These are phyloP conservation scores for Dasyprocta punctata DNA, from an alignment of 2,113 vertebrate species.

Conservation along the genomic window DNA sequence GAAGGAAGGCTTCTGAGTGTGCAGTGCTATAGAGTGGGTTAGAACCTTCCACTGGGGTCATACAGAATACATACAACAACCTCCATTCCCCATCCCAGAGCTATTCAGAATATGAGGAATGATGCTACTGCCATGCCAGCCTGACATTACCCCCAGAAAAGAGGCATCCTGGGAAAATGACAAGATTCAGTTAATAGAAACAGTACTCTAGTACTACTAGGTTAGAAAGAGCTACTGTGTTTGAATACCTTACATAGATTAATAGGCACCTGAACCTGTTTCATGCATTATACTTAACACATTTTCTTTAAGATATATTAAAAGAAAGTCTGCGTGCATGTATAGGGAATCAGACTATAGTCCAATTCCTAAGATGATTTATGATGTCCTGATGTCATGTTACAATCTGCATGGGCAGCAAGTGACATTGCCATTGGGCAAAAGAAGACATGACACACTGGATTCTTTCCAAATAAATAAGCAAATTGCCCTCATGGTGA, in stretches of 20 bases:
- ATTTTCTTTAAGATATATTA: neutral
- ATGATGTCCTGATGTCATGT: neutral
- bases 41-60: accelerated
- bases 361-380: neutral
- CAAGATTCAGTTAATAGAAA: neutral
- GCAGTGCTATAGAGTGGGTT: accelerated
- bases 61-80: neutral
- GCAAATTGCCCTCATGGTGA: neutral
- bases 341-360: neutral
- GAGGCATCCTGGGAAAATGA: neutral
- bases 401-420: neutral
- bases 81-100: neutral
- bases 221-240: neutral
- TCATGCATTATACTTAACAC: neutral
- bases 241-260: neutral
- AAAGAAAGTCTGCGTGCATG: neutral
- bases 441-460: neutral
- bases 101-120: neutral
- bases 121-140: neutral
- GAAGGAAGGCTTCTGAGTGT: too few species aligned
- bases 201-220: neutral
- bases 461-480: neutral
- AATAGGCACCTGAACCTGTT: neutral
- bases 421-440: neutral
- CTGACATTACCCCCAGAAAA: neutral